phyloP scores from a whole-genome alignment of 2,113 vertebrate species.

The Morone saxatilis region DNA sequence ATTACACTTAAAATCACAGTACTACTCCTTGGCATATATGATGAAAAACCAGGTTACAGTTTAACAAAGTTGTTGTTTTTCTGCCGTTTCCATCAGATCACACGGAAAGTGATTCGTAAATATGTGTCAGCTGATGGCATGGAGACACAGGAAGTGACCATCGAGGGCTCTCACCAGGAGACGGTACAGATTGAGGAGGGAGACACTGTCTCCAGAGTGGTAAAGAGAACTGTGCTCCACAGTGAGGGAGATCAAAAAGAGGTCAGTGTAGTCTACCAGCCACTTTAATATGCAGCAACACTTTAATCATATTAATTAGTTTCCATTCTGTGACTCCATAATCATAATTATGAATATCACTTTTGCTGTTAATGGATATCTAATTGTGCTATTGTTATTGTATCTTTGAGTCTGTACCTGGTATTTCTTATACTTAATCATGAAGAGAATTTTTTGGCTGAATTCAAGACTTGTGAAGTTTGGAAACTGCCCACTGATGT shows the following conservation, averaged over 20 bases:
- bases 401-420: not conserved
- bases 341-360: not conserved
- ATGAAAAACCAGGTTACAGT: not conserved
- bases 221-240: conserved; percentile 92
- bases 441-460: not conserved
- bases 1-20: not conserved
- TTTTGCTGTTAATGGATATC: not conserved
- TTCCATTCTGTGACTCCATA: not conserved
- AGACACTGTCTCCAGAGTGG: conserved; percentile 90
- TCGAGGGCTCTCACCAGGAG: conserved; percentile 88
- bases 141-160: conserved; percentile 89
- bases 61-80: not conserved
- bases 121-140: conserved; percentile 89
- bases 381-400: not conserved
- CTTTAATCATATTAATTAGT: not conserved
- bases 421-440: not conserved
- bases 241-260: conserved; percentile 89
- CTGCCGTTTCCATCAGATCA: conserved; percentile 84
- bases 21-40: not conserved
- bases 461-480: not conserved
- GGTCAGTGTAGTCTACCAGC: conserved; percentile 76
- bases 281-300: not conserved
- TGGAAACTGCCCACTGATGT: not conserved
- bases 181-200: conserved; percentile 87
- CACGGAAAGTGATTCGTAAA: conserved; percentile 93